A percentile compares a stretch with the other conserved stretches of the same genome.
phyloP scores from a whole-genome alignment of 2,113 vertebrate genomes.

The Platycercus adscitus region DNA sequence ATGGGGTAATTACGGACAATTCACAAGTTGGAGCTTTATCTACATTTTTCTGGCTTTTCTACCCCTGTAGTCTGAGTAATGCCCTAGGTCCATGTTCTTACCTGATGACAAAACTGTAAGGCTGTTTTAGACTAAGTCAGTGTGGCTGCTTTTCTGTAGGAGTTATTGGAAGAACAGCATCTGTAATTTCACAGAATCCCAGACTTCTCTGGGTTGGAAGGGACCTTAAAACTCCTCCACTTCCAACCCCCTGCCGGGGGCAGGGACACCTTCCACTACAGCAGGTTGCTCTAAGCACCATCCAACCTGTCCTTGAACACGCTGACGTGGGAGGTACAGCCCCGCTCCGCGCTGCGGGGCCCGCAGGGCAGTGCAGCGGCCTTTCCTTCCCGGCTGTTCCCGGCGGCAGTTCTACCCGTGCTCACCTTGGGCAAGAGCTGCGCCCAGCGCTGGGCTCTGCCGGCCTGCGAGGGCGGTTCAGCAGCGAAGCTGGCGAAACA shows the following conservation, averaged over 20 bases:
- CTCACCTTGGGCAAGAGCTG: neutral
- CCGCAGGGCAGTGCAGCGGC: neutral
- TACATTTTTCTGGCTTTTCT: neutral
- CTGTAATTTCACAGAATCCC: neutral
- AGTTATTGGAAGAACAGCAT: neutral
- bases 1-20: too few relatives aligned
- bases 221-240: neutral
- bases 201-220: neutral
- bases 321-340: neutral
- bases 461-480: too few relatives aligned
- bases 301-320: neutral
- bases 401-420: neutral
- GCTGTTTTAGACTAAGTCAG: neutral
- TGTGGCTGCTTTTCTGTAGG: neutral
- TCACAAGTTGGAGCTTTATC: neutral
- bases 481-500: neutral
- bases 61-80: neutral
- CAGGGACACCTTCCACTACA: neutral
- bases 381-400: neutral
- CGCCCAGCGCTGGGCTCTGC: too few relatives aligned
- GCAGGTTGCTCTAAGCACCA: neutral
- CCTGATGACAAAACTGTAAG: neutral
- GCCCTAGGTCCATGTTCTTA: accelerated
- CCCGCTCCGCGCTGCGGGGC: too few relatives aligned
- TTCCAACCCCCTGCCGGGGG: too few relatives aligned